These are phyloP conservation scores for Arremon brunneinucha DNA, from an alignment of 2,797 vertebrate species.

Conservation along the genomic window DNA sequence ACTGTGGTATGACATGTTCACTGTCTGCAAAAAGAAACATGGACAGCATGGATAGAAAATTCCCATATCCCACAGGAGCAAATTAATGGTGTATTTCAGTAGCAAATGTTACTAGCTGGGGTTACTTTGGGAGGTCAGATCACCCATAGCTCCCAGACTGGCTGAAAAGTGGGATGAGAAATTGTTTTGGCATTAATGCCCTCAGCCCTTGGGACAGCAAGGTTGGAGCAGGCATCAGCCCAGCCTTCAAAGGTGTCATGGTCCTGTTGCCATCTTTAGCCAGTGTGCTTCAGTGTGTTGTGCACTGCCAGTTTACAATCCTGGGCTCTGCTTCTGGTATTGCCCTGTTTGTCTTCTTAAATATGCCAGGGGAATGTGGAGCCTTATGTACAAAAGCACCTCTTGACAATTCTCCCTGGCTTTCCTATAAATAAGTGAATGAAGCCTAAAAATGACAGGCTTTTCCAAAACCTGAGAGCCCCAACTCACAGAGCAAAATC, in stretches of 20 bases:
- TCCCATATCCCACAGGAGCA: not conserved
- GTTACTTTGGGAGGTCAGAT: not conserved
- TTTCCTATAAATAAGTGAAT: not conserved
- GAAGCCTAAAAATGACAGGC: not conserved
- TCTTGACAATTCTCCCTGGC: not conserved
- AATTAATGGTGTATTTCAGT: not conserved
- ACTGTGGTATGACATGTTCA: not conserved
- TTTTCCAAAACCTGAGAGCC: not conserved
- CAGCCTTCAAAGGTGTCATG: not conserved
- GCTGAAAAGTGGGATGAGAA: not conserved
- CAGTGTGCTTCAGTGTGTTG: not conserved
- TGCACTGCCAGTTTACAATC: not conserved
- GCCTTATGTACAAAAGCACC: not conserved
- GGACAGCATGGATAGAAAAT: fast-evolving
- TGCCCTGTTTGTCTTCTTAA: not conserved
- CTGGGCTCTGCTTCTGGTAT: not conserved
- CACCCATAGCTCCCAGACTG: not conserved
- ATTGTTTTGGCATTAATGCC: not conserved
- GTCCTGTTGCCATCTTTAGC: not conserved
- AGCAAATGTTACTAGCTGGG: not conserved
- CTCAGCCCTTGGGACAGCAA: not conserved
- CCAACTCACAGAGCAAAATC: not conserved
- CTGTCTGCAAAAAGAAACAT: not conserved
- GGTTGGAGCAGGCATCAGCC: not conserved
- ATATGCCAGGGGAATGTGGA: not conserved